phyloP scores from a whole-genome alignment of 2,113 vertebrate genomes.

The Myotis brandtii region DNA sequence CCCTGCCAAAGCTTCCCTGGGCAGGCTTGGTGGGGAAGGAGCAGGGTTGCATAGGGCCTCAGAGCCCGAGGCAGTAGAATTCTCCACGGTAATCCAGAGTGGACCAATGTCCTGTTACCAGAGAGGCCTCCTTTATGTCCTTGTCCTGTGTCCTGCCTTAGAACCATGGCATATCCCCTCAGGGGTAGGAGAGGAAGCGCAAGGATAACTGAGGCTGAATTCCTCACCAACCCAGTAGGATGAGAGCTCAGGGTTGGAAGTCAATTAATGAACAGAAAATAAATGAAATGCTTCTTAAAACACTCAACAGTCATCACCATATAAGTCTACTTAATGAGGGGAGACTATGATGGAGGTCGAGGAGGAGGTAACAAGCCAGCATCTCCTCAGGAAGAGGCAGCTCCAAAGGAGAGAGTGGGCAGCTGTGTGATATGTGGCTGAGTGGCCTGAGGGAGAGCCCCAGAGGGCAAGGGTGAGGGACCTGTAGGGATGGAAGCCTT shows the following conservation, averaged over 20 bases:
- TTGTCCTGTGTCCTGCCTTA: neutral
- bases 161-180: neutral
- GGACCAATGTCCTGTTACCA: neutral
- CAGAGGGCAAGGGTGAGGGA: too few relatives aligned
- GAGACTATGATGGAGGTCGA: neutral
- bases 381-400: neutral
- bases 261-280: neutral
- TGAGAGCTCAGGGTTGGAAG: neutral
- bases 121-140: accelerated
- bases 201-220: neutral
- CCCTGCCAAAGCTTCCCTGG: neutral
- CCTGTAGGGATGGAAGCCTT: neutral
- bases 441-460: neutral
- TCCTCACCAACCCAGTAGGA: neutral
- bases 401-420: neutral
- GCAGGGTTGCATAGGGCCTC: accelerated
- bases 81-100: neutral
- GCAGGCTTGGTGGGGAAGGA: neutral
- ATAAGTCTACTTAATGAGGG: neutral
- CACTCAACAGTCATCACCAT: neutral
- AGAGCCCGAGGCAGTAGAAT: neutral
- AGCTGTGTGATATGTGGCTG: neutral
- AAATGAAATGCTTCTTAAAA: neutral
- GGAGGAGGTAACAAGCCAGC: neutral
- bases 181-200: neutral